Evolutionary conservation across 2,113 vertebrate genomes (phyloP).

Genomic region (Chloebia gouldiae): DNA sequence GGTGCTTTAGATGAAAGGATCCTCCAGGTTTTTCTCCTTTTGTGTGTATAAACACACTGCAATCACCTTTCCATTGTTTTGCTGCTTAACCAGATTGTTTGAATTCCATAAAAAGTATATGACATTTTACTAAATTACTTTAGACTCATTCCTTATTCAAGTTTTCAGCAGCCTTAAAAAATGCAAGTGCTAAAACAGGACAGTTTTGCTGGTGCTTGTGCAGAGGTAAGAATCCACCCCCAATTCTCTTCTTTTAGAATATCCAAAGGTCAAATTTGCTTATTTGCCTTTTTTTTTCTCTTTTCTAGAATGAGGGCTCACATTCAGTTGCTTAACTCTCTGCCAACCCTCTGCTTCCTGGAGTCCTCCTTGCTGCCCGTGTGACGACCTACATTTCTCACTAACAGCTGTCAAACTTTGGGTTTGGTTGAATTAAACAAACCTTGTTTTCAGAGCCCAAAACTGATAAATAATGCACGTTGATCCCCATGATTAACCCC

Average conservation of each 20-base stretch:
- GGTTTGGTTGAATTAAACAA: not conserved
- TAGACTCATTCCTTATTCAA: not conserved
- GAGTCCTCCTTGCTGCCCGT: not conserved
- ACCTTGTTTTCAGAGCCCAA: not conserved
- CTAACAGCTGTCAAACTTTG: not conserved
- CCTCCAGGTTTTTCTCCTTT: not conserved
- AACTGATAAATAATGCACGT: accelerated
- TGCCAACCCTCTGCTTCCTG: not conserved
- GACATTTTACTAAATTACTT: not conserved
- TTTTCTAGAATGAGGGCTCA: not conserved
- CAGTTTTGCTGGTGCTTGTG: not conserved
- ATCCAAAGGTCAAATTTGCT: not conserved
- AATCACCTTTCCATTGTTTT: not conserved
- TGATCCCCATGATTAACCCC: not conserved
- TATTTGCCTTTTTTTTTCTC: not conserved
- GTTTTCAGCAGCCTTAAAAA: not conserved
- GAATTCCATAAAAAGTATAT: not conserved
- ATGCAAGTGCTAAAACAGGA: not conserved
- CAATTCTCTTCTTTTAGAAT: not conserved
- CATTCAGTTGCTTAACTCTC: not conserved
- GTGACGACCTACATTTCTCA: accelerated
- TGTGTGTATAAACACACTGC: not conserved
- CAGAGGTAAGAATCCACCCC: not conserved
- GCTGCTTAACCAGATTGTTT: not conserved
- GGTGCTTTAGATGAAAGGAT: not conserved